A percentile compares a stretch with the other conserved stretches of the same genome.
Evolutionary conservation across 2,797 vertebrate species (phyloP).

Genomic region (Avahi laniger): DNA sequence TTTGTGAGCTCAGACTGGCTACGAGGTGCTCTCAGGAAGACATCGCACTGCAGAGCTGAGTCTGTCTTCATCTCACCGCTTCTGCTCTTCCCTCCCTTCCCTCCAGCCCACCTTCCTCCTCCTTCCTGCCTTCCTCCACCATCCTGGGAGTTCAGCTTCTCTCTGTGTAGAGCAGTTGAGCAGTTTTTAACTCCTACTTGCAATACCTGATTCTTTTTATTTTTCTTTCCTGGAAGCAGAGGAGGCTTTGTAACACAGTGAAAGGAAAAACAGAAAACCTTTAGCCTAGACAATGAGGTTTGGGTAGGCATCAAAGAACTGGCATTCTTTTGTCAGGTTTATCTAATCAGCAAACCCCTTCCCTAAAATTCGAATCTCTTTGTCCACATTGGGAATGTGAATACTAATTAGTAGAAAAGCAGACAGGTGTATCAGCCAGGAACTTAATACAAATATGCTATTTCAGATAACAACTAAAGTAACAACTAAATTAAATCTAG

Average conservation of each 20-base stretch:
- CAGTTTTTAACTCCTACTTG: neutral
- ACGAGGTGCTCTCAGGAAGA: neutral
- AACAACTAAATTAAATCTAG: constrained; percentile 16
- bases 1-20: neutral
- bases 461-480: constrained; percentile 13
- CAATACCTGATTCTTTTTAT: neutral
- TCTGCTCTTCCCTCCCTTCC: neutral
- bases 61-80: neutral
- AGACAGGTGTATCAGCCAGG: neutral
- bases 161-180: neutral
- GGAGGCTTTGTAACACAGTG: neutral
- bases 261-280: neutral
- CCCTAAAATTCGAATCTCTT: constrained; percentile 18
- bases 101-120: neutral
- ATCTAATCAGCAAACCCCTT: neutral
- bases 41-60: neutral
- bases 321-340: neutral
- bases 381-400: neutral
- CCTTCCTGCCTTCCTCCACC: neutral
- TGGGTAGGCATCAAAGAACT: neutral
- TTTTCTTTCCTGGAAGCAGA: neutral
- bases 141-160: neutral
- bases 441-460: neutral
- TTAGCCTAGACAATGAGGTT: neutral
- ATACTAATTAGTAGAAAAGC: constrained; percentile 34